Percentiles rank a stretch among this genome's conserved stretches.
Conservation (phyloP, 1,140 invertebrate genomes). For the Meloidogyne chitwoodi region DNA sequence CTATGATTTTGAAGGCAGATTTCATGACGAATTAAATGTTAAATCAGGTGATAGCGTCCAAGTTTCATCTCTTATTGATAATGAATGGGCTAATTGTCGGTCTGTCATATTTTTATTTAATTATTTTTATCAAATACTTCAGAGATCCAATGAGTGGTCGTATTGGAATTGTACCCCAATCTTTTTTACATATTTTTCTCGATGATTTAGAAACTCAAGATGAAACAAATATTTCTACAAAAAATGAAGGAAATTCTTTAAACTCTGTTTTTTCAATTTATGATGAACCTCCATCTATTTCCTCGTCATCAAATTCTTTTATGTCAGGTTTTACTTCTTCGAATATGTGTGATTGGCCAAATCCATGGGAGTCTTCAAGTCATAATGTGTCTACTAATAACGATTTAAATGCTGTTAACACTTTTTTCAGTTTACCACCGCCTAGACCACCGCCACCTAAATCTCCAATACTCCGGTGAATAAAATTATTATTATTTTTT, state of each 20-base stretch:
- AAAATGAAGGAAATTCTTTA: neutral
- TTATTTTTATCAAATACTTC: neutral
- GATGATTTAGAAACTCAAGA: constrained; percentile 33
- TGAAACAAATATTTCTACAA: neutral
- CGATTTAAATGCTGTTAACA: neutral
- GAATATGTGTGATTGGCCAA: neutral
- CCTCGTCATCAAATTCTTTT: neutral
- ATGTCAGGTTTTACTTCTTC: neutral
- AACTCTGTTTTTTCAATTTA: neutral
- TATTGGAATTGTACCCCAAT: constrained; percentile 44
- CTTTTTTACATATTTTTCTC: constrained; percentile 52
- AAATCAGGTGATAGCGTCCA: constrained; percentile 43
- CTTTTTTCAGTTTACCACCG: neutral
- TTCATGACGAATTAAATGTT: constrained; percentile 41
- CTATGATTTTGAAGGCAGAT: constrained; percentile 50
- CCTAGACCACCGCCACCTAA: constrained; percentile 17
- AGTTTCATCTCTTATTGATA: constrained; percentile 31
- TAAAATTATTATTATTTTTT: neutral
- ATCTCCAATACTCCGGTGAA: neutral
- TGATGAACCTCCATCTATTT: neutral
- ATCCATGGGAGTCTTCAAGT: neutral
- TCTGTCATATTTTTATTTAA: neutral
- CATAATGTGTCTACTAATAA: neutral
- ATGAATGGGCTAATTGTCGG: constrained; percentile 50
- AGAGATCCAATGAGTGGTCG: constrained; percentile 40